Base-by-base conservation (phyloP, 2,113 vertebrate genomes). In the human region DNA sequence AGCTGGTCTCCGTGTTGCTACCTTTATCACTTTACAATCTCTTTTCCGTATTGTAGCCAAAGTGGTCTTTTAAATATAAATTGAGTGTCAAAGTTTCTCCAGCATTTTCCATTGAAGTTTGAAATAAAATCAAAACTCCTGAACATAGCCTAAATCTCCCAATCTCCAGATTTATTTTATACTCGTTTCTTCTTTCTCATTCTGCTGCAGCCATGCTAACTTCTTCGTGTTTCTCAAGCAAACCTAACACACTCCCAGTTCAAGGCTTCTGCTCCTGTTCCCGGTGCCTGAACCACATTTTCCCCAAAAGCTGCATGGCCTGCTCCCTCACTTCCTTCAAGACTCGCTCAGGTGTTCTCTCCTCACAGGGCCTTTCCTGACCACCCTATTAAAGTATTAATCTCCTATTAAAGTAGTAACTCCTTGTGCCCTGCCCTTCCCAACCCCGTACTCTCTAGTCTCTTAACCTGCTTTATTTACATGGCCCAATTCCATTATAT, bases 141-240 rank as follows among this genome's bases (percentile, higher is more conserved):
- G 66, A 59, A 0, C 20, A 59, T 14, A 84, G n/a, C 1, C n/a
- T 27, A 35, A 88, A 94, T 3, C 27, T 5, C 23, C 43, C 50
- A 38, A 23, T 70, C 1, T 89, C 18, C 6, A n/a, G 43, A 32
- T 85, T 82, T 84, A n/a, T 89, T 92, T 90, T 38, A 52, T 59
- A 32, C 0, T 38, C 16, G 64, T 85, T 89, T 89, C 16, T 85
- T 88, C 22, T 79, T n/a, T 30, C 4, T 76, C 50, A 57, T 32
- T 83, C 9, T 68, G 48, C 32, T 80, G 27, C 3, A 76, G 13
- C n/a, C 23, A 32, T 22, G 10, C 0, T 27, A 59, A 48, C 32
- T 80, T 89, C 40, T 68, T 80, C n/a, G 25, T 75, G 11, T 94
- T 93, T 96, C 72, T 81, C 72, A 89, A 80, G 66, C 72, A 89